Evolutionary conservation across 2,888 invertebrate genomes (phyloP), one percentile per base, ranked within the genome.

Genomic region (Polyommatus icarus): DNA sequence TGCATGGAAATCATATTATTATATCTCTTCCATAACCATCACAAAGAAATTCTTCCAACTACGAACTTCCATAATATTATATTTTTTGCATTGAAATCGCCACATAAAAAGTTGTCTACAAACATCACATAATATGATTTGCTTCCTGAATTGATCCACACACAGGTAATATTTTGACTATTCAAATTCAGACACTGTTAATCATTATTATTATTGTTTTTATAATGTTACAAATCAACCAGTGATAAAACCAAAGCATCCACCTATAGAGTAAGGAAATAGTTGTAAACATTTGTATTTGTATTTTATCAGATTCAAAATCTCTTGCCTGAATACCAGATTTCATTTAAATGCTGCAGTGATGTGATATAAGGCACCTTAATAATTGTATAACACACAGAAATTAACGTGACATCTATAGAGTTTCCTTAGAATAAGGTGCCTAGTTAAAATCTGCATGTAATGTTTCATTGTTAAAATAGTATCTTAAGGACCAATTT

Each of bases 231-330:
- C 29, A 67, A 67, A 67, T 29, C 29, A 67, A 67, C 67, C 67
- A 67, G 67, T 67, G 67, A 67, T 29, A 67, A 12, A 67, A 67
- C 67, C 67, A 67, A 67, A 67, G 67, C 29, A 12, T 29, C 67
- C 67, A 67, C 67, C 29, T 67, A 6, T 67, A 67, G 67, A 32
- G 12, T 67, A 67, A 67, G 67, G 24, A 67, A 67, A 67, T 32
- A 67, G 20, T 61, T 61, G 3, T 61, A 61, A 8, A 61, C 29
- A 29, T 32, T 3, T 6, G 15, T 67, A 67, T 67, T 67, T 15
- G 61, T 24, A 29, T 6, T 67, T 67, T 5, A 29, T 67, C 15
- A 67, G 29, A 20, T 20, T 20, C n/a, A 59, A 15, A 29, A 3
- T 29, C 5, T 61, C 59, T 67, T 67, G 29, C 67, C 67, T 18